Conservation (phyloP, 2,113 vertebrate species). For the Chloropsis cyanopogon region DNA sequence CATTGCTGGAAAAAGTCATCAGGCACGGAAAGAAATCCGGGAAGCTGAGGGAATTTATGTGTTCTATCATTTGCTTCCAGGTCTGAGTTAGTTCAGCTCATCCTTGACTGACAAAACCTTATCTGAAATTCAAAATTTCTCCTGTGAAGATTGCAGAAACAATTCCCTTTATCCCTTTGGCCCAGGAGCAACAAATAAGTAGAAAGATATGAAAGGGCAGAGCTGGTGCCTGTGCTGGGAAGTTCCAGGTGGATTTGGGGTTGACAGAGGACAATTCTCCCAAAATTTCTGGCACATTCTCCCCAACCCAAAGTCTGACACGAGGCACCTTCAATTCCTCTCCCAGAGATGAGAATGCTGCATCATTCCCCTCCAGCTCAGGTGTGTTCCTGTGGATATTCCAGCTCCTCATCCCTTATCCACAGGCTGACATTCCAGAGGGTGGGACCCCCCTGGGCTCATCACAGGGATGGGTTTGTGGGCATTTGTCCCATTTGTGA, state of each 20-base stretch:
- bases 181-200: background rate
- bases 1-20: background rate
- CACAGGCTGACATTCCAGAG: background rate
- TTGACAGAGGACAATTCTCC: background rate
- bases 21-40: background rate
- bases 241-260: background rate
- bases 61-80: background rate
- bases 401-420: background rate
- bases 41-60: background rate
- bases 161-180: background rate
- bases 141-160: background rate
- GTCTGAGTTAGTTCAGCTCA: background rate
- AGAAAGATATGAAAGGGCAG: background rate
- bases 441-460: background rate
- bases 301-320: background rate
- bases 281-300: background rate
- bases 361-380: background rate
- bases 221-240: accelerated
- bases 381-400: background rate
- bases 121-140: background rate
- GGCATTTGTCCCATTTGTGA: background rate
- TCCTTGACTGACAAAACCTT: constrained; percentile 13
- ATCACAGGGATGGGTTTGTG: background rate
- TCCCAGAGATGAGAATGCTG: accelerated
- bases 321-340: accelerated